Percentiles rank a stretch among this genome's conserved stretches.
Conservation (phyloP, 2,113 vertebrate genomes). For the Rhynchopsitta pachyrhyncha region DNA sequence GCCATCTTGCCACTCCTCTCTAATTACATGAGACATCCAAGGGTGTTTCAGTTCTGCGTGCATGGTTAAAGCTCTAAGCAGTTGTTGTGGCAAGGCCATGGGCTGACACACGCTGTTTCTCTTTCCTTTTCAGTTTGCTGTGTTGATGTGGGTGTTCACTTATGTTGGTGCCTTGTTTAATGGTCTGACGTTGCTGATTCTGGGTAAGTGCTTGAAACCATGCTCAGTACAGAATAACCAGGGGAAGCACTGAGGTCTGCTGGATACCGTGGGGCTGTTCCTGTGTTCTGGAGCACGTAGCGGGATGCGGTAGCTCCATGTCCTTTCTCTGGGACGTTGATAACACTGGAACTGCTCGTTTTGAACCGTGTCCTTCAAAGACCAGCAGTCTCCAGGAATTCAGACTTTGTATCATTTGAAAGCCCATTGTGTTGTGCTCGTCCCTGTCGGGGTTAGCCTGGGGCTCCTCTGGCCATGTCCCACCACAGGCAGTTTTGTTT, state of each 20-base stretch:
- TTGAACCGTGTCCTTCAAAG: neutral
- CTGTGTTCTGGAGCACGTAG: no score
- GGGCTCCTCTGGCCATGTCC: neutral
- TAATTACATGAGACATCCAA: neutral
- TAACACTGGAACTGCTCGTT: fast-evolving
- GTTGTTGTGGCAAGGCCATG: neutral
- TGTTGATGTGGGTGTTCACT: constrained; percentile 97
- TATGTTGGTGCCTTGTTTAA: constrained; percentile 98
- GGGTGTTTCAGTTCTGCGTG: neutral
- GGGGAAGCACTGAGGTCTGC: neutral
- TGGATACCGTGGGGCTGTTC: neutral
- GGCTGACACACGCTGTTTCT: neutral
- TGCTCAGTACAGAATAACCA: neutral
- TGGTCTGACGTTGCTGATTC: constrained; percentile 92
- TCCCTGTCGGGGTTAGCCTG: neutral
- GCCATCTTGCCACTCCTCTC: neutral
- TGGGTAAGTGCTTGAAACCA: constrained; percentile 81
- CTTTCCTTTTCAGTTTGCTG: constrained; percentile 83
- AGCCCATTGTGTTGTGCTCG: neutral
- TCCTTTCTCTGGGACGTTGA: neutral
- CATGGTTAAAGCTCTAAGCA: neutral
- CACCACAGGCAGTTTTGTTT: neutral
- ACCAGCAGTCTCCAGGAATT: neutral
- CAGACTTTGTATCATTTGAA: neutral
- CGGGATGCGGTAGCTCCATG: fast-evolving